These are phyloP conservation scores for Ceyx cyanopectus DNA, from an alignment of 2,113 vertebrate genomes.

Conservation along the genomic window DNA sequence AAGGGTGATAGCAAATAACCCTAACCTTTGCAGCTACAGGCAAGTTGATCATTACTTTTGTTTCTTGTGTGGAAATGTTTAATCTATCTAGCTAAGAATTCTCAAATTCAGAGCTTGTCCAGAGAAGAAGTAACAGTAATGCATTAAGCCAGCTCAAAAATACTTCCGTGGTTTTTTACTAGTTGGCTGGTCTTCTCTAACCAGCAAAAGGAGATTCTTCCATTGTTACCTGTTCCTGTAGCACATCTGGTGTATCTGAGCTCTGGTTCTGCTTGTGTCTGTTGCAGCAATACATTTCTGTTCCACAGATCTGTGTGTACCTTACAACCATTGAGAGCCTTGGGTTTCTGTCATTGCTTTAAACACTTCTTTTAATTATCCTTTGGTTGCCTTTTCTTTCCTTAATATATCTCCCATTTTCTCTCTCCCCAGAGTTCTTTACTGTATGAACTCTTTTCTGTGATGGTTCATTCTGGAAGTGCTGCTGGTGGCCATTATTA, in stretches of 20 bases:
- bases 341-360: not conserved
- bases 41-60: not conserved
- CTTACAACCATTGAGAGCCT: not conserved
- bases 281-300: not conserved
- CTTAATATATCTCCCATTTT: not conserved
- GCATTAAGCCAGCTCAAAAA: not conserved
- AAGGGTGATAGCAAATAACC: not conserved
- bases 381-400: not conserved
- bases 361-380: accelerated
- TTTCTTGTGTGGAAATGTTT: not conserved
- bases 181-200: not conserved
- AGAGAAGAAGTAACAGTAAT: not conserved
- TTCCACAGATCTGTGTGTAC: not conserved
- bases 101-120: not conserved
- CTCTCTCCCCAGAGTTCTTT: conserved; percentile 84
- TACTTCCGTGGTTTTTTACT: not conserved
- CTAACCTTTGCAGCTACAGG: not conserved
- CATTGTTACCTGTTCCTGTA: not conserved
- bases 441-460: conserved; percentile 96
- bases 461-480: conserved; percentile 99
- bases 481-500: conserved; percentile 99
- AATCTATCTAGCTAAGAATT: not conserved
- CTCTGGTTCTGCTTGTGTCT: not conserved
- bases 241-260: not conserved
- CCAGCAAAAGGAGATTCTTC: not conserved